Conservation (phyloP, 2,888 invertebrate species). For the Hedya salicella region DNA sequence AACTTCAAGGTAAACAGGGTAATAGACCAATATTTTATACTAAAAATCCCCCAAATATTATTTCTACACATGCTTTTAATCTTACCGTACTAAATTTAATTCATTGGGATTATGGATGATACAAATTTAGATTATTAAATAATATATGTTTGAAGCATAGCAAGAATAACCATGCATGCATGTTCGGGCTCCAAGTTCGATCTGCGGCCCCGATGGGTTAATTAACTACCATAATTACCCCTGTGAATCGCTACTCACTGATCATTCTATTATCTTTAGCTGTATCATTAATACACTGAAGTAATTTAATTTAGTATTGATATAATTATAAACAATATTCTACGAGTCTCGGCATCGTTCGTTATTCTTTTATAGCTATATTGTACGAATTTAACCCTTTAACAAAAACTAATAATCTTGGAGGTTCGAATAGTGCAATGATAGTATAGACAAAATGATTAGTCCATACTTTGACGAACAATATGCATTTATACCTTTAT, state of each 20-base stretch:
- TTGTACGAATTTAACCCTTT: neutral
- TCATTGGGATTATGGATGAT: conserved; percentile 3
- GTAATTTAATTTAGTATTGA: neutral
- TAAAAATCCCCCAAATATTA: conserved; percentile 36
- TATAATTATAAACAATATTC: no score
- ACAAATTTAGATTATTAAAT: conserved; percentile 2
- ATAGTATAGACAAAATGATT: neutral
- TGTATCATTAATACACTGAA: conserved; percentile 16
- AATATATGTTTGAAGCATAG: neutral
- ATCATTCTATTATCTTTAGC: conserved; percentile 18
- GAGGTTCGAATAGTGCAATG: neutral
- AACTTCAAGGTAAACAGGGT: conserved; percentile 79
- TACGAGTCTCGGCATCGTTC: neutral
- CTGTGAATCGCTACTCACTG: conserved; percentile 11
- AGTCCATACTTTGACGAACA: neutral
- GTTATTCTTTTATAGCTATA: neutral
- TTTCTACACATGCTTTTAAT: neutral
- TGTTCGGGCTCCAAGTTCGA: no score
- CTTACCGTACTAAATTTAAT: neutral
- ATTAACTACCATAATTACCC: conserved; percentile 35
- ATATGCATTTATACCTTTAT: neutral
- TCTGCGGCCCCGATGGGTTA: conserved; percentile 19
- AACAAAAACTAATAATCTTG: neutral
- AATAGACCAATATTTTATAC: conserved; percentile 61
- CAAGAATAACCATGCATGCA: conserved; percentile 31